Percentiles rank a stretch among this genome's conserved stretches.
Conservation (phyloP, 2,113 vertebrate genomes). For the Cyprinodon brontotheroides region DNA sequence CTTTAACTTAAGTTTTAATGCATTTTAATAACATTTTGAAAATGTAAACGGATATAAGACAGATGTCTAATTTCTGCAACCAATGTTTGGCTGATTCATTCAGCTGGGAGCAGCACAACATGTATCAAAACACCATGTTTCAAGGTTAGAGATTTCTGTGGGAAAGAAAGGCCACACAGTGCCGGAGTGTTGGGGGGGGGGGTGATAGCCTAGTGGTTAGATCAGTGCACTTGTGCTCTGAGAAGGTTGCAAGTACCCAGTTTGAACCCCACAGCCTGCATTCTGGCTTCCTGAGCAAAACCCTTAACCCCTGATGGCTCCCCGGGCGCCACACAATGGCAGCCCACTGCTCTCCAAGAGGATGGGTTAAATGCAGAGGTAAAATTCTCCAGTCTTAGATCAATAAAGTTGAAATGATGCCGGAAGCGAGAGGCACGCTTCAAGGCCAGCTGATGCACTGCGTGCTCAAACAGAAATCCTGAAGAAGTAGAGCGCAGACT, state of each 20-base stretch:
- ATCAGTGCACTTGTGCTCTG: too few species aligned
- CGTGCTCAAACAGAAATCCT: slow-evolving; percentile 3
- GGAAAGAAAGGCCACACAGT: slow-evolving; percentile 14
- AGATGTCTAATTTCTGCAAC: not conserved
- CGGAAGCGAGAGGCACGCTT: not conserved
- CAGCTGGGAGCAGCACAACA: slow-evolving; percentile 15
- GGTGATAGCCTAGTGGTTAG: too few species aligned
- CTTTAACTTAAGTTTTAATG: not conserved
- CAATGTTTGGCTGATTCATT: slow-evolving; percentile 2
- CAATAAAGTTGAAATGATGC: too few species aligned
- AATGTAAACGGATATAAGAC: not conserved
- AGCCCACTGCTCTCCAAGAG: too few species aligned
- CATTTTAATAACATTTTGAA: not conserved
- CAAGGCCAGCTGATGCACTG: slow-evolving; percentile 31
- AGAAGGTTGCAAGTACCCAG: too few species aligned
- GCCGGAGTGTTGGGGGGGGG: not conserved
- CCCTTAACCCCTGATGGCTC: too few species aligned
- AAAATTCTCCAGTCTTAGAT: too few species aligned
- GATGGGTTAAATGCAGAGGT: too few species aligned
- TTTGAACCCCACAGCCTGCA: too few species aligned
- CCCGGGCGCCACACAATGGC: too few species aligned
- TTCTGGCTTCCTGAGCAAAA: too few species aligned
- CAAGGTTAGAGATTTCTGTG: slow-evolving; percentile 22
- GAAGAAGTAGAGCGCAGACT: slow-evolving; percentile 18
- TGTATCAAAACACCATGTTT: slow-evolving; percentile 23